Evolutionary conservation across 2,888 invertebrate genomes (phyloP).

Genomic region (Agrotis clavis): DNA sequence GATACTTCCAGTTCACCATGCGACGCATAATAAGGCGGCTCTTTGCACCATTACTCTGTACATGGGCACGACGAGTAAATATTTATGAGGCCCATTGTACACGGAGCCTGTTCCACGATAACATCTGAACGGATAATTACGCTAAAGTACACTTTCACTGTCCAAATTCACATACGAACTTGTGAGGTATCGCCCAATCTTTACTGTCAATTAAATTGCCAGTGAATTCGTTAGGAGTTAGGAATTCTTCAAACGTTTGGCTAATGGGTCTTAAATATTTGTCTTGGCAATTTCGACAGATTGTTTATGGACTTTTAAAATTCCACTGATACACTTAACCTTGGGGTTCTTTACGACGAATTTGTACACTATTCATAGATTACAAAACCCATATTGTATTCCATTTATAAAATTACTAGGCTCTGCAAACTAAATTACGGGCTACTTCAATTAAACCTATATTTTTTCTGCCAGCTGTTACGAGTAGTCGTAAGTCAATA

Average conservation of each 20-base stretch:
- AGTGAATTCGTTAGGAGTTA: constrained; percentile 14
- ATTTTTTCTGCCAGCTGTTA: constrained; percentile 32
- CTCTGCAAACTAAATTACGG: constrained; percentile 26
- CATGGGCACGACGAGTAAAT: constrained; percentile 66
- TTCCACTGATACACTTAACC: constrained; percentile 33
- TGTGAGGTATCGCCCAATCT: constrained; percentile 58
- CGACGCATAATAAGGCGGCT: constrained; percentile 70
- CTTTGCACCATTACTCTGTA: constrained; percentile 70
- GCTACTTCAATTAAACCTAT: constrained; percentile 28
- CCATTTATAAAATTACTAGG: constrained; percentile 29
- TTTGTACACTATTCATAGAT: constrained; percentile 21
- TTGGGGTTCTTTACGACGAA: constrained; percentile 31
- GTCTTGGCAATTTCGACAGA: constrained; percentile 30
- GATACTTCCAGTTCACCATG: constrained; percentile 52
- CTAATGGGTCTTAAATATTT: constrained; percentile 41
- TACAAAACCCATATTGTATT: constrained; percentile 21
- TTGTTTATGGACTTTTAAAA: constrained; percentile 39
- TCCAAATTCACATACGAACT: constrained; percentile 64
- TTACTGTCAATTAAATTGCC: constrained; percentile 51
- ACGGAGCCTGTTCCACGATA: constrained; percentile 63
- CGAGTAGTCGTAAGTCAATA: constrained; percentile 19
- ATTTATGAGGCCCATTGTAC: constrained; percentile 68
- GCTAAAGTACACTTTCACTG: constrained; percentile 66
- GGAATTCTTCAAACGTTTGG: constrained; percentile 22
- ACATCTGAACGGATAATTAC: constrained; percentile 64